Percentiles rank a stretch among this genome's conserved stretches.
phyloP scores from a whole-genome alignment of 2,797 vertebrate genomes.

The Sus cebifrons region DNA sequence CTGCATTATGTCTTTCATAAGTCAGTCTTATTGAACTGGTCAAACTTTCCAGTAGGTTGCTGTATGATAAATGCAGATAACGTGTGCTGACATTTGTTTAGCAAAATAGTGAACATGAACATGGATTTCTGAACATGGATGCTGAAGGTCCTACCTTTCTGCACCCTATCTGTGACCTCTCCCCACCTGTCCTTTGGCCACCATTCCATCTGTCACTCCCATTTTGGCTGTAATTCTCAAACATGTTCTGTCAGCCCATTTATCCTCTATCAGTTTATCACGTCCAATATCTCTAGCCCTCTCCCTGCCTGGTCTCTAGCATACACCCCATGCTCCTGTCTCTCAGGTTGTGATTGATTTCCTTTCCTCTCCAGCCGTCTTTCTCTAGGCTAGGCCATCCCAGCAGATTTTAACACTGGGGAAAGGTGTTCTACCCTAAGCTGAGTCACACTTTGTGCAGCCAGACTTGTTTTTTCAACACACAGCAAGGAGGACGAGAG shows the following conservation, averaged over 20 bases:
- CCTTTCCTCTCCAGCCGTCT: conserved; percentile 12
- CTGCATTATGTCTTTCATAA: not conserved
- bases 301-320: not conserved
- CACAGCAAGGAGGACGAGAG: not conserved
- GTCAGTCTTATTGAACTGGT: not conserved
- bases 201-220: conserved; percentile 43
- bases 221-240: conserved; percentile 30
- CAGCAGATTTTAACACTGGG: not conserved
- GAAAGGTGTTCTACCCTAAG: not conserved
- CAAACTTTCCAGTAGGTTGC: not conserved
- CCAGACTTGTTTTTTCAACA: conserved; percentile 9
- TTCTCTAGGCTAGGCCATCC: not conserved
- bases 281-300: not conserved
- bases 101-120: not conserved
- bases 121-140: not conserved
- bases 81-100: not conserved
- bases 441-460: not conserved
- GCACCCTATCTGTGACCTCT: not conserved
- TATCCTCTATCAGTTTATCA: conserved; percentile 58
- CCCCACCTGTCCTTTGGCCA: not conserved
- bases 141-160: not conserved
- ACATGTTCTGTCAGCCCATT: not conserved
- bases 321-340: not conserved
- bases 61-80: not conserved
- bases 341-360: conserved; percentile 14